Evolutionary conservation across 2,888 invertebrate species (phyloP).

Genomic region (Trissolcus japonicus): DNA sequence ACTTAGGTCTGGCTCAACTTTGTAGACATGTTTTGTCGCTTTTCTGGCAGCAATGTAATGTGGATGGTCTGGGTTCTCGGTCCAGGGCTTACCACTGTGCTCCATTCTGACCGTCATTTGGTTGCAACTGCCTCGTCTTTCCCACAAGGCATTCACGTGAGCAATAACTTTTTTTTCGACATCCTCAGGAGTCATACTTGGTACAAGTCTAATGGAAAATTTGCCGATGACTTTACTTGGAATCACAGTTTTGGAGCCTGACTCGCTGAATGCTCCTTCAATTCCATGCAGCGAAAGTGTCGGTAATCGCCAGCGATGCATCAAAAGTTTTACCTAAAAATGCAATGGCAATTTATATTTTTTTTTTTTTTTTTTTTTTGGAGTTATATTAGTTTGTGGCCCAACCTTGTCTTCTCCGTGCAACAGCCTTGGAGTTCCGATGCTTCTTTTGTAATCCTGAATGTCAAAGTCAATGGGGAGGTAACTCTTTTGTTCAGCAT

Average conservation of each 20-base stretch:
- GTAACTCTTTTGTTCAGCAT: conserved; percentile 85
- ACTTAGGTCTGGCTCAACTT: conserved; percentile 94
- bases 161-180: conserved; percentile 88
- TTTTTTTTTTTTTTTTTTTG: neutral
- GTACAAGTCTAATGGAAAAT: conserved; percentile 98
- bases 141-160: conserved; percentile 87
- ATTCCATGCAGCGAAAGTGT: conserved; percentile 96
- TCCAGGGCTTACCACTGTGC: conserved; percentile 94
- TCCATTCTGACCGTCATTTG: conserved; percentile 83
- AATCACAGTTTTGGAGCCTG: conserved; percentile 97
- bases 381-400: neutral
- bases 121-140: conserved; percentile 89
- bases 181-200: conserved; percentile 90
- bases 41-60: conserved; percentile 93
- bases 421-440: conserved; percentile 83
- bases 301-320: conserved; percentile 97
- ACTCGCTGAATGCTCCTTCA: conserved; percentile 95
- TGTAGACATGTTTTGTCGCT: conserved; percentile 90
- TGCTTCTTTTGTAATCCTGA: conserved; percentile 83
- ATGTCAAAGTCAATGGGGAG: conserved; percentile 91
- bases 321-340: conserved; percentile 83
- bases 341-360: neutral
- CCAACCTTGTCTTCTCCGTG: conserved; percentile 85
- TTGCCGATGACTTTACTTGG: conserved; percentile 96
- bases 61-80: conserved; percentile 92